Conservation (phyloP, 2,113 vertebrate genomes). For the Sturnira hondurensis region DNA sequence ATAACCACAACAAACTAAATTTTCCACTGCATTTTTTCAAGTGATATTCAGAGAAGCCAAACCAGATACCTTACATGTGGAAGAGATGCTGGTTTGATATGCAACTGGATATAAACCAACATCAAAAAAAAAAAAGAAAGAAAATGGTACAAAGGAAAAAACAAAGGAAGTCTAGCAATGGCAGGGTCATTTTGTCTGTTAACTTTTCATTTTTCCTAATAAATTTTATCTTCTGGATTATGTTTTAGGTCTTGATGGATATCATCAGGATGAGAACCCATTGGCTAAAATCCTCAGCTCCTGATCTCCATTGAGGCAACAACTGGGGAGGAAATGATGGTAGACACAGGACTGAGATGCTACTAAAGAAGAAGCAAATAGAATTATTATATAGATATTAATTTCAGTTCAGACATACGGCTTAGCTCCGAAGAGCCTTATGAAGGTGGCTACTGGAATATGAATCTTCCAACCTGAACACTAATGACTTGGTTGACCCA, state of each 20-base stretch:
- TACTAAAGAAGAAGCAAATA: constrained; percentile 47
- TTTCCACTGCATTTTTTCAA: neutral
- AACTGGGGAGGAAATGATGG: neutral
- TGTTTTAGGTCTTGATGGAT: neutral
- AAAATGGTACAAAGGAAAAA: constrained; percentile 11
- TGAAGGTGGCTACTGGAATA: neutral
- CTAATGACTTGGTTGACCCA: neutral
- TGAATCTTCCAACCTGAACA: neutral
- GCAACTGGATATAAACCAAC: constrained; percentile 42
- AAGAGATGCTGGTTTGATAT: constrained; percentile 34
- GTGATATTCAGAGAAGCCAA: constrained; percentile 28
- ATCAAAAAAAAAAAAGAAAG: neutral
- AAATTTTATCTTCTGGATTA: neutral
- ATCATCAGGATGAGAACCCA: neutral
- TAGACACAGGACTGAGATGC: constrained; percentile 44
- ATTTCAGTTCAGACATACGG: constrained; percentile 44
- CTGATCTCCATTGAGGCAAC: constrained; percentile 36
- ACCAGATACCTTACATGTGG: neutral
- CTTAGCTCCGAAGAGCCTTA: neutral
- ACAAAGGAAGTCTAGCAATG: constrained; percentile 2
- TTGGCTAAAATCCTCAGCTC: constrained; percentile 67
- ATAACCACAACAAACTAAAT: neutral
- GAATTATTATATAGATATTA: constrained; percentile 50
- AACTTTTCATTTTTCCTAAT: constrained; percentile 34
- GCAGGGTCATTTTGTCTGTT: constrained; percentile 35